phyloP scores from a whole-genome alignment of 2,113 vertebrate species.

The Cinclus cinclus region DNA sequence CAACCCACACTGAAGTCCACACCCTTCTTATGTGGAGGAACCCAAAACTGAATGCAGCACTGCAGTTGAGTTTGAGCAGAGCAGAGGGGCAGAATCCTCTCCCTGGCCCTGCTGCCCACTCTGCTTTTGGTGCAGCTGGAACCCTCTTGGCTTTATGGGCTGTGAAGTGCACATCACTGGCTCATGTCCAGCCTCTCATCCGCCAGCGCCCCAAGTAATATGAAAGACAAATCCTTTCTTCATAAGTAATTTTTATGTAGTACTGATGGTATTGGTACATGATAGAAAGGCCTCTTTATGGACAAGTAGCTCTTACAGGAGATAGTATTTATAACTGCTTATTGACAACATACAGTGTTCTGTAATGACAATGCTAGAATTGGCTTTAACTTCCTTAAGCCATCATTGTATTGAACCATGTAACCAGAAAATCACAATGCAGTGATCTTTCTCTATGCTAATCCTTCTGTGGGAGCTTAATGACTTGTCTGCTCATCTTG shows the following conservation, averaged over 20 bases:
- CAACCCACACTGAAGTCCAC: neutral
- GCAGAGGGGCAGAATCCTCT: neutral
- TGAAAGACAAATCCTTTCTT: conserved; percentile 27
- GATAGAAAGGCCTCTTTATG: conserved; percentile 31
- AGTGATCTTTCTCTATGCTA: conserved; percentile 71
- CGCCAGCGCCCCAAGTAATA: neutral
- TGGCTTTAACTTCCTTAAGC: conserved; percentile 75
- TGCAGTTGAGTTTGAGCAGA: neutral
- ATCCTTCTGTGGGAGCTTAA: conserved; percentile 73
- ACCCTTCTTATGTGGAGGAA: neutral
- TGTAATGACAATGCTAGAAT: conserved; percentile 68
- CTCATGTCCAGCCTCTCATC: neutral
- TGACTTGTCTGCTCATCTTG: conserved; percentile 74
- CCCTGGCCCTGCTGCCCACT: too few relatives aligned
- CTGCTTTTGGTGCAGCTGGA: neutral
- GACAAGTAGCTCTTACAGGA: conserved; percentile 46
- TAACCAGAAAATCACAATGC: conserved; percentile 78
- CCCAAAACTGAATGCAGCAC: neutral
- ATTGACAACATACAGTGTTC: conserved; percentile 43
- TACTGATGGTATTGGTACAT: neutral
- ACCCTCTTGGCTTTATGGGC: neutral
- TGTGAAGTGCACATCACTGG: neutral
- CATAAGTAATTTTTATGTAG: conserved; percentile 17
- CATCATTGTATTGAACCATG: conserved; percentile 73
- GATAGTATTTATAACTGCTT: conserved; percentile 64